Conservation (phyloP, 2,113 vertebrate genomes). For the Chaenocephalus aceratus region DNA sequence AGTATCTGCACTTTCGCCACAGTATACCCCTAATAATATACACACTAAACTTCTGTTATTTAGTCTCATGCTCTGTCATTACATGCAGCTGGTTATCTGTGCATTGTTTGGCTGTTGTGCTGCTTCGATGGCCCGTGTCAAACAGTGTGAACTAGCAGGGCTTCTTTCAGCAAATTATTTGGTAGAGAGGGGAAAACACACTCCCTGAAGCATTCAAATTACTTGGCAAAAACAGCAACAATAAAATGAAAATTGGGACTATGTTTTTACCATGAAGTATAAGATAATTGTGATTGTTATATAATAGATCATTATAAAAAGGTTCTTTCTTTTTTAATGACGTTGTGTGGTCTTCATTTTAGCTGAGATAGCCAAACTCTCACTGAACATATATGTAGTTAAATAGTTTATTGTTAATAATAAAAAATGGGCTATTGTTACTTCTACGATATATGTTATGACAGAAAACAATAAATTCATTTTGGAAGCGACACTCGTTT, state of each 20-base stretch:
- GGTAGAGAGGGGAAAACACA: background rate
- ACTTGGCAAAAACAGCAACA: background rate
- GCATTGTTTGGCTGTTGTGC: background rate
- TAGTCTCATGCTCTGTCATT: background rate
- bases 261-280: background rate
- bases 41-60: background rate
- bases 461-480: background rate
- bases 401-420: background rate
- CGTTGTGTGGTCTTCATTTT: background rate
- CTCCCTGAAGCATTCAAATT: background rate
- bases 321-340: background rate
- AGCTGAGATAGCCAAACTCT: background rate
- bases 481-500: no score
- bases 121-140: background rate
- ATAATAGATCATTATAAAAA: background rate
- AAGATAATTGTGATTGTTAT: no score
- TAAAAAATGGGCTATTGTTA: background rate
- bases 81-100: background rate
- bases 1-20: background rate
- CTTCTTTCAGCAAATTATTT: background rate
- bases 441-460: background rate
- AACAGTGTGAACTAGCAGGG: no score
- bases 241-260: no score
- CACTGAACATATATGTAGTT: background rate
- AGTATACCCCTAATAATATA: background rate